Evolutionary conservation across 2,113 vertebrate species (phyloP).

Genomic region (Aramus guarauna): DNA sequence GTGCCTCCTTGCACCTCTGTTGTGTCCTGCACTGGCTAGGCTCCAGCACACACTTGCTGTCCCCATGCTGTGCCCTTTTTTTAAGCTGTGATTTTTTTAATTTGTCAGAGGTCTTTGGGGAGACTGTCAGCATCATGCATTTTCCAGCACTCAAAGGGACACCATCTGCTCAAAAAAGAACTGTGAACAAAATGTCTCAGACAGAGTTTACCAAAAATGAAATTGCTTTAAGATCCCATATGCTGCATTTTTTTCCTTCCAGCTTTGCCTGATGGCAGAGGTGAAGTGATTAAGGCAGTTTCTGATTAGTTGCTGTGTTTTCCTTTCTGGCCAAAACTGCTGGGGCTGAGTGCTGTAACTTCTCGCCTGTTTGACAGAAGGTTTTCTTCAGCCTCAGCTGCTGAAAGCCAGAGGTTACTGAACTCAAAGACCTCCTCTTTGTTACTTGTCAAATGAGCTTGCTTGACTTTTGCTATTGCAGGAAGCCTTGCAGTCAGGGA

Average conservation of each 20-base stretch:
- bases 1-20: not conserved
- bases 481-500: not conserved
- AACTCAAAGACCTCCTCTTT: not conserved
- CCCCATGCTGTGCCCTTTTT: not conserved
- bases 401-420: not conserved
- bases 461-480: not conserved
- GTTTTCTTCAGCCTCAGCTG: not conserved
- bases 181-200: conserved; percentile 48
- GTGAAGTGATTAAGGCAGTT: not conserved
- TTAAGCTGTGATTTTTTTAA: not conserved
- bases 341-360: not conserved
- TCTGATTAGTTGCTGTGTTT: not conserved
- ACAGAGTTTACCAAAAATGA: not conserved
- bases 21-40: not conserved
- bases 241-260: conserved; percentile 19
- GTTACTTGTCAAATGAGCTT: not conserved
- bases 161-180: conserved; percentile 28
- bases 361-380: not conserved
- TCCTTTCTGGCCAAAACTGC: not conserved
- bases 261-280: not conserved
- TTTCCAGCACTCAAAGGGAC: not conserved
- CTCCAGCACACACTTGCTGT: not conserved
- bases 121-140: not conserved
- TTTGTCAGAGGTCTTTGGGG: not conserved
- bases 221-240: conserved; percentile 24